Evolutionary conservation across 2,888 invertebrate genomes (phyloP).

Genomic region (Ochlodes sylvanus): DNA sequence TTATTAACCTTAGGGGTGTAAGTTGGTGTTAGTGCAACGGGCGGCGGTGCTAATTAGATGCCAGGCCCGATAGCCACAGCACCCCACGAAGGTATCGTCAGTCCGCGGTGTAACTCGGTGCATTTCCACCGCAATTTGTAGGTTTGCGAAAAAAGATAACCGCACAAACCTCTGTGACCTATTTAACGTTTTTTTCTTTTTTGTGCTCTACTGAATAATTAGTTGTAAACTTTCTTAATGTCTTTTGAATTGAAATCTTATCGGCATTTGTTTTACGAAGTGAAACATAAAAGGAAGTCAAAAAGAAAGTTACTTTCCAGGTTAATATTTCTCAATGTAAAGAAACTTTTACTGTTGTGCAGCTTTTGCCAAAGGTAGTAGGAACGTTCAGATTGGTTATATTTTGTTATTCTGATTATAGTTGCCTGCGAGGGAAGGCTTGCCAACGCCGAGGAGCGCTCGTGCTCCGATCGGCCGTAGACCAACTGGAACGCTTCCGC

Average conservation of each 20-base stretch:
- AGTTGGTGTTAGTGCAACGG: slow-evolving; percentile 52
- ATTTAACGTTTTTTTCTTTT: slow-evolving; percentile 51
- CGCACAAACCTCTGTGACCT: slow-evolving; percentile 53
- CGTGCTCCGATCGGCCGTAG: slow-evolving; percentile 74
- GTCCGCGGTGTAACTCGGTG: slow-evolving; percentile 63
- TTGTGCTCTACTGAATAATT: slow-evolving; percentile 39
- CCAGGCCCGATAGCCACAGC: slow-evolving; percentile 68
- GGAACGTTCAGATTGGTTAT: too few species aligned
- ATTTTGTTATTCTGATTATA: slow-evolving; percentile 44
- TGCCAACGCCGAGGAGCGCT: slow-evolving; percentile 79
- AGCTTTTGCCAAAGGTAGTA: too few species aligned
- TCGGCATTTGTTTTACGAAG: slow-evolving; percentile 67
- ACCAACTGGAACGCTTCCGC: slow-evolving; percentile 74
- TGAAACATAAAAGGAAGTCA: slow-evolving; percentile 68
- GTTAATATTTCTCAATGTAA: slow-evolving; percentile 46
- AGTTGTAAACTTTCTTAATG: slow-evolving; percentile 57
- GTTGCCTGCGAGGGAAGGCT: slow-evolving; percentile 77
- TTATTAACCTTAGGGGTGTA: slow-evolving; percentile 57
- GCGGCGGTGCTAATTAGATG: slow-evolving; percentile 71
- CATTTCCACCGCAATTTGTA: slow-evolving; percentile 57
- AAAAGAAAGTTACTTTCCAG: slow-evolving; percentile 77
- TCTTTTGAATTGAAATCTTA: slow-evolving; percentile 68
- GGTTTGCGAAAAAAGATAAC: slow-evolving; percentile 53
- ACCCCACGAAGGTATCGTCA: slow-evolving; percentile 52
- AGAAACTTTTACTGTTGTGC: slow-evolving; percentile 7